These are phyloP conservation scores for Suillia variegata DNA, from an alignment of 2,888 invertebrate species.

Conservation along the genomic window DNA sequence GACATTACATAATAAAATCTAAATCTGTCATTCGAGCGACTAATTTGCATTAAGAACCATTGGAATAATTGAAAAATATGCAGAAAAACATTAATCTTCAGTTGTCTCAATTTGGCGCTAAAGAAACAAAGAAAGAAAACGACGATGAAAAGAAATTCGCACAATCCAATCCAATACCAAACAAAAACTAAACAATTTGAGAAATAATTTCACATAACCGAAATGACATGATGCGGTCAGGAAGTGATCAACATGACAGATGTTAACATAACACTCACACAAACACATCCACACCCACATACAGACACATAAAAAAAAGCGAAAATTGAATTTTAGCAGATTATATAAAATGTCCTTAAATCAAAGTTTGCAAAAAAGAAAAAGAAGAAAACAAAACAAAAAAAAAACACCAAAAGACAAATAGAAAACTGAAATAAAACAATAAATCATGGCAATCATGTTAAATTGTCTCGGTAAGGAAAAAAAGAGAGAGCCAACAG, in stretches of 20 bases:
- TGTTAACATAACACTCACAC: not conserved
- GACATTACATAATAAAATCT: too few relatives aligned
- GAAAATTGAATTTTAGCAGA: not conserved
- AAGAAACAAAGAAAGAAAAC: too few relatives aligned
- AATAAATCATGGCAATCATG: not conserved
- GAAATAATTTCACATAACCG: too few relatives aligned
- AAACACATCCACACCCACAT: not conserved
- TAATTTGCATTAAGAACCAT: too few relatives aligned
- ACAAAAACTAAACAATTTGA: too few relatives aligned
- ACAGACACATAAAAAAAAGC: not conserved
- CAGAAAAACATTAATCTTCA: too few relatives aligned
- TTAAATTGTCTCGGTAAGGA: not conserved
- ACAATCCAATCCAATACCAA: too few relatives aligned
- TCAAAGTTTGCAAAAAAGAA: not conserved
- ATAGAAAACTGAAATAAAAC: not conserved
- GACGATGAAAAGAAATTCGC: too few relatives aligned
- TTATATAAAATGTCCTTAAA: not conserved
- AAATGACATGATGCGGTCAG: not conserved
- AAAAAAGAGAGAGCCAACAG: too few relatives aligned
- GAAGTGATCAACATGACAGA: not conserved
- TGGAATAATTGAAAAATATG: too few relatives aligned
- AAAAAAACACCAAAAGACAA: not conserved
- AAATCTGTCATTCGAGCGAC: too few relatives aligned
- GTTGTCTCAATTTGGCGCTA: too few relatives aligned
- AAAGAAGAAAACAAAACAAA: not conserved